Evolutionary conservation across 1,140 invertebrate genomes (phyloP), one percentile per base, ranked within the genome.

Genomic region (Drosophila nigromelanica): DNA sequence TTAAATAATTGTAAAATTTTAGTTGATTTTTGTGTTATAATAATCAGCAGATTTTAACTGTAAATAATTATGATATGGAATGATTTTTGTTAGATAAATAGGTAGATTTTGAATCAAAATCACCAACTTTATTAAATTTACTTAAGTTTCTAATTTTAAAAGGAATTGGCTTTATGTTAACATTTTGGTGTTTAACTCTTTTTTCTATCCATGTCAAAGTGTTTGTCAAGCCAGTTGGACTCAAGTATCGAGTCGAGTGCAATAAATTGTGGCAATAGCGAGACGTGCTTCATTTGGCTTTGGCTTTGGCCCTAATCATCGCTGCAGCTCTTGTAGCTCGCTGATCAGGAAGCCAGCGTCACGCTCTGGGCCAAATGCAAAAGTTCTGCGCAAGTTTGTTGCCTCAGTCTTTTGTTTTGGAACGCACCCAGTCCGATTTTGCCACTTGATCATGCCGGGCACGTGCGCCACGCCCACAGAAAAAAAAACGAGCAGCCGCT

Each of bases 381-480:
- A 43, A 14, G 35, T 14, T 45, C 27, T 33, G 39, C 12, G 7
- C 35, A 62, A 85, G 81, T 85, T 86, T 67, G 80, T 80, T 70
- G 73, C 74, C 75, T 76, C 50, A 86, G 82, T 86, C 78, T 70
- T 73, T 87, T 37, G 55, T 48, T 61, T 54, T 43, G 24, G 3
- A 37, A 18, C 71, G 50, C 66, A 55, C 58, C 72, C 64, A 70
- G 33, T 2, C 7, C 21, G 12, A 27, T 27, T 27, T 27, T 27
- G 27, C 5, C 27, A 27, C 27, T 80, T 76, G 47, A 8, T 4
- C 37, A 82, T 83, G 78, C 79, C 33, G 58, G 10, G 47, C 81
- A 85, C 81, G 81, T 24, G 35, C 37, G 59, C 48, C 70, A 69
- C 64, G 64, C 63, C 71, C 70, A 27, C 0, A 50, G 27, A 47